Percentiles rank a stretch among this genome's conserved stretches.
Evolutionary conservation across 1,140 invertebrate species (phyloP).

Genomic region (Heliconius himera): DNA sequence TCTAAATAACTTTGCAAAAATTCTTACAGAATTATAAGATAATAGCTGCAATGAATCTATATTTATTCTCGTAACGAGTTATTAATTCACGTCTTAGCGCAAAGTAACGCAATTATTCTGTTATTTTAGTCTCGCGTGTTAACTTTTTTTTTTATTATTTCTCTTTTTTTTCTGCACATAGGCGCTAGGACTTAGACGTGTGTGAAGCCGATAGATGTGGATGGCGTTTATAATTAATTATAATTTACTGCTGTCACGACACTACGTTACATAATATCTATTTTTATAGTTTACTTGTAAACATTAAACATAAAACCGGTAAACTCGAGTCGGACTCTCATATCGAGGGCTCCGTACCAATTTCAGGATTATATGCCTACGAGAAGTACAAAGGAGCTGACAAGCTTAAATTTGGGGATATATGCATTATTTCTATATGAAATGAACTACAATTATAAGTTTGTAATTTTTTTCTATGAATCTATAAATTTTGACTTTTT

Average conservation of each 20-base stretch:
- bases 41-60: not conserved
- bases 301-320: not conserved
- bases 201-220: slow-evolving; percentile 45
- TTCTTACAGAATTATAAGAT: not conserved
- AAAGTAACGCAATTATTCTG: slow-evolving; percentile 33
- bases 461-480: no score
- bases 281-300: slow-evolving; percentile 1
- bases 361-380: no score
- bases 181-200: slow-evolving; percentile 40
- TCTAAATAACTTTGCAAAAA: not conserved
- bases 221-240: slow-evolving; percentile 46
- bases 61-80: slow-evolving; percentile 8
- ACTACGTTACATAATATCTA: slow-evolving; percentile 15
- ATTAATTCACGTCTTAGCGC: slow-evolving; percentile 8
- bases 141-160: slow-evolving; percentile 34
- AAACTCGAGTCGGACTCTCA: no score
- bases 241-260: slow-evolving; percentile 33
- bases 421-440: no score
- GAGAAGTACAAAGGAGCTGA: no score
- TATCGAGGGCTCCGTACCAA: no score
- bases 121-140: slow-evolving; percentile 35
- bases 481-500: no score
- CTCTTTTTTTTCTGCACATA: slow-evolving; percentile 24
- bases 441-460: no score
- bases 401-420: no score